Conservation (phyloP, 2,888 invertebrate genomes). For the Brachypalpus laphriformis region DNA sequence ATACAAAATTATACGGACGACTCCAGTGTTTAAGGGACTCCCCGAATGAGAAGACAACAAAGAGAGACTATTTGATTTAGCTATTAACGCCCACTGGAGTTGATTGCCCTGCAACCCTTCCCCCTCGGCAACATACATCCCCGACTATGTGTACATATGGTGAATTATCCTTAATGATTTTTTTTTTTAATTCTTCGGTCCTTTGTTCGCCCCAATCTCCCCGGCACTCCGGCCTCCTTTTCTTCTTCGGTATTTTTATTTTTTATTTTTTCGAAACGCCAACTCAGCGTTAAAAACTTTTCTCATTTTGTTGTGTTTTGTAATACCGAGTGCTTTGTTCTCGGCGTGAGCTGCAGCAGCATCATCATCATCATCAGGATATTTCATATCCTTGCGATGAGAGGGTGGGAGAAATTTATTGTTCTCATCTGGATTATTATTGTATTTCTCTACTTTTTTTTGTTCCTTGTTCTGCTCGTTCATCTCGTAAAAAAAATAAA, state of each 20-base stretch:
- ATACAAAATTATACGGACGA: background rate
- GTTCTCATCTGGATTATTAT: slow-evolving; percentile 74
- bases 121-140: slow-evolving; percentile 14
- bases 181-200: slow-evolving; percentile 60
- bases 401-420: slow-evolving; percentile 66
- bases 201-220: slow-evolving; percentile 58
- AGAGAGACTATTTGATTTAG: slow-evolving; percentile 37
- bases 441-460: slow-evolving; percentile 21
- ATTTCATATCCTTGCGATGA: slow-evolving; percentile 62
- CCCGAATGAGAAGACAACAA: background rate
- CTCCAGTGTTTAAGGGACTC: background rate
- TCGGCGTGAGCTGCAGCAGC: slow-evolving; percentile 60
- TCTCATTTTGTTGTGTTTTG: slow-evolving; percentile 74
- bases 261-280: slow-evolving; percentile 46
- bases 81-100: slow-evolving; percentile 43
- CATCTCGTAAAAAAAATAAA: slow-evolving; percentile 55
- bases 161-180: slow-evolving; percentile 68
- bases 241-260: background rate
- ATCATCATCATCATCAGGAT: slow-evolving; percentile 67
- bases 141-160: slow-evolving; percentile 19
- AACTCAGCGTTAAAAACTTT: slow-evolving; percentile 72
- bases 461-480: background rate
- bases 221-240: slow-evolving; percentile 17
- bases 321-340: slow-evolving; percentile 71
- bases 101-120: slow-evolving; percentile 59